phyloP scores from a whole-genome alignment of 2,113 vertebrate species.

The Halichoeres trimaculatus region DNA sequence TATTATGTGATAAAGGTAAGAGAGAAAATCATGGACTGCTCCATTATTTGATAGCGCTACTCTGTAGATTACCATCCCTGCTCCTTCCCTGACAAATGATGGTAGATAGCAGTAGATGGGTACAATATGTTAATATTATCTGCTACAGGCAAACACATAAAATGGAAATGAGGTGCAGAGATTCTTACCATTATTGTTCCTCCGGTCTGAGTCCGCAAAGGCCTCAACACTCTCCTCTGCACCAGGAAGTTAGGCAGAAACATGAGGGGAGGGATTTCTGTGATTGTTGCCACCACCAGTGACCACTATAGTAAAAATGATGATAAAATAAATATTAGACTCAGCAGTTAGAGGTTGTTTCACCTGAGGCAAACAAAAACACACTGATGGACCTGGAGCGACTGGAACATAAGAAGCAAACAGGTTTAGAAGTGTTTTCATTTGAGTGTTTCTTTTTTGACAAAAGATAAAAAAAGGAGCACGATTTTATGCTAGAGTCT shows the following conservation, averaged over 20 bases:
- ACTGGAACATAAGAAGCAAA: not conserved
- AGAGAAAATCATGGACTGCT: not conserved
- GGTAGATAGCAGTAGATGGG: not conserved
- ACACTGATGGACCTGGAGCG: not conserved
- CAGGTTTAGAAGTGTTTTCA: not conserved
- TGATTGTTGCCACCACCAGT: slow-evolving; percentile 92
- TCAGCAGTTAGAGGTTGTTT: not conserved
- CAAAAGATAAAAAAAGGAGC: slow-evolving; percentile 6
- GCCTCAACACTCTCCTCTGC: slow-evolving; percentile 93
- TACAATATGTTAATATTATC: not conserved
- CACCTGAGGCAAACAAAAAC: slow-evolving; percentile 10
- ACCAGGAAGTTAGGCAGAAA: slow-evolving; percentile 96
- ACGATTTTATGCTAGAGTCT: too few relatives aligned
- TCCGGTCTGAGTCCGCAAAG: slow-evolving; percentile 93
- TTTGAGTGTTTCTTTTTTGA: slow-evolving; percentile 16
- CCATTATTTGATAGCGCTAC: not conserved
- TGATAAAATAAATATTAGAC: slow-evolving; percentile 2
- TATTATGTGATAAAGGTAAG: slow-evolving; percentile 5
- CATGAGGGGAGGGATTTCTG: slow-evolving; percentile 94
- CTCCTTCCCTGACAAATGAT: not conserved
- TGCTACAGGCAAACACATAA: not conserved
- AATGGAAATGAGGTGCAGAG: slow-evolving; percentile 8
- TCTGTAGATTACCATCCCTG: not conserved
- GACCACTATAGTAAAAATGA: slow-evolving; percentile 87
- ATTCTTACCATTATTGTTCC: slow-evolving; percentile 95